phyloP scores from a whole-genome alignment of 2,113 vertebrate species.

The Nansenia antarctica region DNA sequence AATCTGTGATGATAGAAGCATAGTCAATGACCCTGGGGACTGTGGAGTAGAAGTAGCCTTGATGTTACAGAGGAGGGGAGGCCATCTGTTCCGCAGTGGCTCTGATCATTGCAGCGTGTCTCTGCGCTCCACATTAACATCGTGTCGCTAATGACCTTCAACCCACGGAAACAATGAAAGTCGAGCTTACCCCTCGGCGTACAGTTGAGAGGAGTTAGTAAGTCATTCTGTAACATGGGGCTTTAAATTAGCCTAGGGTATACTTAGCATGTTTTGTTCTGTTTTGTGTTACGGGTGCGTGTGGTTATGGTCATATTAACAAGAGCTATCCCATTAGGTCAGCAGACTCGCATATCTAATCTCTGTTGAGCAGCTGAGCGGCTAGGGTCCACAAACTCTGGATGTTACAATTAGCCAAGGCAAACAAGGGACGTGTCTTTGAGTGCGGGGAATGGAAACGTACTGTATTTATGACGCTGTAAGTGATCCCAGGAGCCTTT shows the following conservation, averaged over 20 bases:
- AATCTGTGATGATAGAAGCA: too few relatives aligned
- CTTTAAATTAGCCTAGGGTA: too few relatives aligned
- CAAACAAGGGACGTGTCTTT: background rate
- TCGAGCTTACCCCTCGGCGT: background rate
- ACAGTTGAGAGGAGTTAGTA: too few relatives aligned
- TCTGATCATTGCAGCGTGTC: background rate
- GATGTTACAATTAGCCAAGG: background rate
- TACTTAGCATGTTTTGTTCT: background rate
- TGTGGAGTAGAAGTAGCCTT: too few relatives aligned
- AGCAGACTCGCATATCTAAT: background rate
- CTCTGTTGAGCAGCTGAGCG: background rate
- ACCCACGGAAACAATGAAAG: background rate
- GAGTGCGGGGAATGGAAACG: background rate
- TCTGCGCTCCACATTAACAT: background rate
- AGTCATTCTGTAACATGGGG: background rate
- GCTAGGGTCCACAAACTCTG: background rate
- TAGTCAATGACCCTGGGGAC: too few relatives aligned
- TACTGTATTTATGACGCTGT: background rate
- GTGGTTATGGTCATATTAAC: background rate
- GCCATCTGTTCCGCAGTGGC: too few relatives aligned
- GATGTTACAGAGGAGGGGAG: too few relatives aligned
- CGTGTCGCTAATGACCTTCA: background rate
- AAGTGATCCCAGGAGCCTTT: background rate
- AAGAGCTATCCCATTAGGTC: background rate
- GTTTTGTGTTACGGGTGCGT: background rate